These are phyloP conservation scores for Mastacembelus armatus DNA, from an alignment of 2,797 vertebrate genomes.

Conservation along the genomic window DNA sequence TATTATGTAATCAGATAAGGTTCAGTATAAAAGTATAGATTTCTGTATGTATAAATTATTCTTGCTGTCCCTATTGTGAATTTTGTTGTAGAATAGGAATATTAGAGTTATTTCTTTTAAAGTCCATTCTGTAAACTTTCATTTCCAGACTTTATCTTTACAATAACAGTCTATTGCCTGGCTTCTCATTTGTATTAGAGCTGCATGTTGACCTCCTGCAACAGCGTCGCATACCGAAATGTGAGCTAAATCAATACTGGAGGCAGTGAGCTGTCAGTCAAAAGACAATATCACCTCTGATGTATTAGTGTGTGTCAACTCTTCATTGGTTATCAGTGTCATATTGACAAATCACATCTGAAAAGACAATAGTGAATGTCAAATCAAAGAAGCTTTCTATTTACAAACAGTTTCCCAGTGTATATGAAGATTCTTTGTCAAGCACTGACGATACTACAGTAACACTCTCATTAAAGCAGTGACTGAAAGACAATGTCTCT, in stretches of 20 bases:
- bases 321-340: constrained; percentile 71
- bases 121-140: not conserved
- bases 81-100: constrained; percentile 7
- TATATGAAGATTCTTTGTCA: constrained; percentile 26
- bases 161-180: constrained; percentile 27
- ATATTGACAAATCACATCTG: constrained; percentile 73
- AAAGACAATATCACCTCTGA: constrained; percentile 67
- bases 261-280: constrained; percentile 69
- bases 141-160: constrained; percentile 37
- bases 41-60: constrained; percentile 38
- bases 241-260: constrained; percentile 67
- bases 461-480: constrained; percentile 26
- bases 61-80: not conserved
- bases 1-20: constrained; percentile 48
- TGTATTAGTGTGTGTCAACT: constrained; percentile 68
- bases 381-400: constrained; percentile 56
- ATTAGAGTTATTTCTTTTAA: constrained; percentile 9
- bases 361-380: constrained; percentile 69
- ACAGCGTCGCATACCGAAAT: constrained; percentile 47
- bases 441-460: not conserved
- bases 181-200: constrained; percentile 51
- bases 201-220: constrained; percentile 33
- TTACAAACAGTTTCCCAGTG: constrained; percentile 6
- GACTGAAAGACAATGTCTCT: constrained; percentile 26
- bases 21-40: constrained; percentile 8